Evolutionary conservation across 2,113 vertebrate species (phyloP).

Genomic region (Lycaon pictus): DNA sequence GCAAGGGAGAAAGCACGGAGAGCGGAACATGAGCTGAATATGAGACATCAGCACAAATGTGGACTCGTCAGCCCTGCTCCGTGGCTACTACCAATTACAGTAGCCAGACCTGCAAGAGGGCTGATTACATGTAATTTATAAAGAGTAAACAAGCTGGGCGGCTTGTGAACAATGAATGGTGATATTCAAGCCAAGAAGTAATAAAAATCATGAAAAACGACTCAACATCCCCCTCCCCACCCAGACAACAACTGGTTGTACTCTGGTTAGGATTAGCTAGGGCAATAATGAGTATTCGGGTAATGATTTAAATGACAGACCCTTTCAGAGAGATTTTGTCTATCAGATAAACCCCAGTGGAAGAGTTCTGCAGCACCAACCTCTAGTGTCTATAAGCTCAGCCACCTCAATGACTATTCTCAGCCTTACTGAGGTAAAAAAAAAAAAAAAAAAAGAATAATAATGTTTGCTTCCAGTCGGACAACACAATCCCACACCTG

Average conservation of each 20-base stretch:
- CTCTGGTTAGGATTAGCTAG: not conserved
- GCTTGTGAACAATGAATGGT: conserved; percentile 69
- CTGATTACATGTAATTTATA: conserved; percentile 78
- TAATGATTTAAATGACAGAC: conserved; percentile 14
- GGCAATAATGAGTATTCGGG: not conserved
- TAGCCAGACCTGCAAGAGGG: conserved; percentile 76
- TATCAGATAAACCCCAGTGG: not conserved
- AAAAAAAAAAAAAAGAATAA: not conserved
- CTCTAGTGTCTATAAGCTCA: not conserved
- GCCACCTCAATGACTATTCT: not conserved
- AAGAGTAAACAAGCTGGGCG: conserved; percentile 78
- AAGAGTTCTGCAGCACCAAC: not conserved
- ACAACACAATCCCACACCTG: not conserved
- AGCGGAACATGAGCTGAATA: not conserved
- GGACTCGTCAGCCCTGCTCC: conserved; percentile 67
- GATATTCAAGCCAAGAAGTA: conserved; percentile 74
- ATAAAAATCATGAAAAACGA: conserved; percentile 81
- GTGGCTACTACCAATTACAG: conserved; percentile 77
- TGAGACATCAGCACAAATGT: conserved; percentile 71
- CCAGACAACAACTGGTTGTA: conserved; percentile 64
- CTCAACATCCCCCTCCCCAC: conserved; percentile 56
- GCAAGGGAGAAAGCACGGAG: not conserved
- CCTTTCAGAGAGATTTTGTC: not conserved
- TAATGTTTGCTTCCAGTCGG: not conserved
- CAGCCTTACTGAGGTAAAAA: not conserved